These are phyloP conservation scores for Tangara arthus DNA, from an alignment of 2,797 vertebrate species.

Conservation along the genomic window DNA sequence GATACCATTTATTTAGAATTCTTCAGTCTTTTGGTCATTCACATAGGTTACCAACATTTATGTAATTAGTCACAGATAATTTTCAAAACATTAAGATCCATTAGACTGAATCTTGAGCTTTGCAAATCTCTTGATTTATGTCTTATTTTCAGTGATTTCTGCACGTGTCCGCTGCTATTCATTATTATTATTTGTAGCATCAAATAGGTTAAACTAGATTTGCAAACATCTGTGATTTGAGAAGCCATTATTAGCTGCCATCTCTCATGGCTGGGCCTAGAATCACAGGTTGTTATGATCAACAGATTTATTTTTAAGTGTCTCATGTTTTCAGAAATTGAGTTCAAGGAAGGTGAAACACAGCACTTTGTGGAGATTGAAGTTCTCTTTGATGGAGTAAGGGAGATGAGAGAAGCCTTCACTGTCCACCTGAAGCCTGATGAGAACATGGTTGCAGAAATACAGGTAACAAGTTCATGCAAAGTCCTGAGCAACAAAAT, in stretches of 20 bases:
- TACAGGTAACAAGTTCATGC: conserved; percentile 77
- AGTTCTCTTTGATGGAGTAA: conserved; percentile 85
- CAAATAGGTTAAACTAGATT: neutral
- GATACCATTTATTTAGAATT: neutral
- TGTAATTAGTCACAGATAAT: neutral
- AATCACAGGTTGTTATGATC: neutral
- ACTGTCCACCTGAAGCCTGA: conserved; percentile 92
- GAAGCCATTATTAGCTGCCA: neutral
- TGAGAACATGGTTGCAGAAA: conserved; percentile 93
- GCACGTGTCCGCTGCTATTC: neutral
- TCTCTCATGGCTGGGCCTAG: neutral
- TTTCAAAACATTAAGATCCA: neutral
- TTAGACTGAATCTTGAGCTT: neutral
- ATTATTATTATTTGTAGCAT: neutral
- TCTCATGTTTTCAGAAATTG: conserved; percentile 81
- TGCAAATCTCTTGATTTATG: neutral
- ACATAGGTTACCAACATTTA: neutral
- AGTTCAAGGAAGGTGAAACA: conserved; percentile 88
- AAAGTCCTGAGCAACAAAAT: neutral
- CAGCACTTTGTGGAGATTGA: conserved; percentile 88
- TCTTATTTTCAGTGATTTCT: neutral
- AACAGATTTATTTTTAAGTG: neutral
- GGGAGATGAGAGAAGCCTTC: conserved; percentile 94
- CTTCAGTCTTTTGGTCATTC: neutral
- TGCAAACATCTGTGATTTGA: neutral